phyloP scores from a whole-genome alignment of 2,797 vertebrate species.

The Silurus aristotelis region DNA sequence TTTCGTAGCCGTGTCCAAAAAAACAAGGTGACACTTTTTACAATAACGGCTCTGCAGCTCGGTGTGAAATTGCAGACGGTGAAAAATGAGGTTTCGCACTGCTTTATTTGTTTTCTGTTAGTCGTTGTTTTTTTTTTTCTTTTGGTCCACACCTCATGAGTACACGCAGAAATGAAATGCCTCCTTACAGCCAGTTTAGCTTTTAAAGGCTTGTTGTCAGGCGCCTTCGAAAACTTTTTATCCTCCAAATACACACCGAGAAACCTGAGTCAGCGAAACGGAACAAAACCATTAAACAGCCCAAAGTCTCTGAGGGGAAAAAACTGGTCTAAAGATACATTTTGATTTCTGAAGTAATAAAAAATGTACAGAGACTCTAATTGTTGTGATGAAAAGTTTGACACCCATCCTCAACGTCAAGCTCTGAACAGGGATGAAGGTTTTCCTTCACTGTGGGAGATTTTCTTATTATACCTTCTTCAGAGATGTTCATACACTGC shows the following conservation, averaged over 20 bases:
- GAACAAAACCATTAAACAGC: background rate
- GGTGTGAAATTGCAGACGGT: background rate
- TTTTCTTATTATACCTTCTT: background rate
- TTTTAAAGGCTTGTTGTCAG: background rate
- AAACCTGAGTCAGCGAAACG: background rate
- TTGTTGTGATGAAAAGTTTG: background rate
- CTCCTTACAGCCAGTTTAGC: background rate
- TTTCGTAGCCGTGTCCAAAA: background rate
- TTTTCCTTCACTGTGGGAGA: background rate
- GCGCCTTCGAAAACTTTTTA: constrained; percentile 16
- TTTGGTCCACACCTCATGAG: constrained; percentile 6
- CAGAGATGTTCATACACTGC: background rate
- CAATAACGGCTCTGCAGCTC: background rate
- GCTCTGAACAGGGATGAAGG: background rate
- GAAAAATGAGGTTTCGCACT: background rate
- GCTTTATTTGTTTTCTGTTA: constrained; percentile 4
- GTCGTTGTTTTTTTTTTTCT: background rate
- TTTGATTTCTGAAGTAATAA: background rate
- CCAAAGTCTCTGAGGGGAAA: background rate
- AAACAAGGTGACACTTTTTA: background rate
- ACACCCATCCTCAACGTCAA: background rate
- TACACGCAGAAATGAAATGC: background rate
- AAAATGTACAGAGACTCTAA: background rate
- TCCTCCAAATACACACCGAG: background rate
- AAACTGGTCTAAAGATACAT: background rate